These are phyloP conservation scores for Gortyna flavago DNA, from an alignment of 2,888 invertebrate species.

Conservation along the genomic window DNA sequence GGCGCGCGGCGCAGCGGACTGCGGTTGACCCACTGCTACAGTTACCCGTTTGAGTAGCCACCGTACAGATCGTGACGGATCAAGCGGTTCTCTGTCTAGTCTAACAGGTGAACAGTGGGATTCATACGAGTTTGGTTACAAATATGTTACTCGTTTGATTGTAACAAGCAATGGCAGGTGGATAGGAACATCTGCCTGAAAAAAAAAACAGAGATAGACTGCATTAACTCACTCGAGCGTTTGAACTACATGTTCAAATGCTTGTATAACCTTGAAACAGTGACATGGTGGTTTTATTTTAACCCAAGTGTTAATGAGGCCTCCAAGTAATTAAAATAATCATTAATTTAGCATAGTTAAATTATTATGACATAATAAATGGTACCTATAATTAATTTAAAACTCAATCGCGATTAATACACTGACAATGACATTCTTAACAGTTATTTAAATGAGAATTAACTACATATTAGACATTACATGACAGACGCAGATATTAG, in stretches of 20 bases:
- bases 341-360: slow-evolving; percentile 12
- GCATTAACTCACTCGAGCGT: neutral
- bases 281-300: neutral
- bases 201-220: slow-evolving; percentile 2
- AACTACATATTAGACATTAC: neutral
- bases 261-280: neutral
- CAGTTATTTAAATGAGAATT: slow-evolving; percentile 16
- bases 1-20: slow-evolving; percentile 70
- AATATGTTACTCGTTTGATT: slow-evolving; percentile 47
- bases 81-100: slow-evolving; percentile 37
- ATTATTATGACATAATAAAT: neutral
- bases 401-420: neutral
- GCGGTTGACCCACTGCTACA: slow-evolving; percentile 80
- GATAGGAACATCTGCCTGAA: slow-evolving; percentile 19
- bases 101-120: slow-evolving; percentile 32
- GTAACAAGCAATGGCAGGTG: slow-evolving; percentile 37
- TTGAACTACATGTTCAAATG: slow-evolving; percentile 9
- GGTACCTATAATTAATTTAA: neutral
- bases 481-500: slow-evolving; percentile 13
- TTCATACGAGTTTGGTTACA: slow-evolving; percentile 41
- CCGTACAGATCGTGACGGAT: slow-evolving; percentile 60
- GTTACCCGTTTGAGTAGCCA: slow-evolving; percentile 72
- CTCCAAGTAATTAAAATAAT: neutral
- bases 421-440: slow-evolving; percentile 7
- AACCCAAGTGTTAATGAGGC: neutral